Evolutionary conservation across 1,140 invertebrate species (phyloP).

Genomic region (Formica exsecta): DNA sequence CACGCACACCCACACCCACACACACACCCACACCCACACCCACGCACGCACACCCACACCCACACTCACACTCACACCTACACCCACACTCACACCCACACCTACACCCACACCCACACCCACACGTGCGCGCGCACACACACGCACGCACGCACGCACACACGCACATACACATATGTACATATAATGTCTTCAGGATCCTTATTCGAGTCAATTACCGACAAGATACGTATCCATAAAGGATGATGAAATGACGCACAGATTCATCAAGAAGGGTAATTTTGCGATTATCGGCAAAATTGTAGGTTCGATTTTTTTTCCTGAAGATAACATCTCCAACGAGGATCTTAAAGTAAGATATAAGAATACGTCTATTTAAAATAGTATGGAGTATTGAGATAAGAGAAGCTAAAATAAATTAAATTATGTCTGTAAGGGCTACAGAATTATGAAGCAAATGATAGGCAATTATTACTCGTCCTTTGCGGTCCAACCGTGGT

Average conservation of each 20-base stretch:
- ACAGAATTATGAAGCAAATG: conserved; percentile 78
- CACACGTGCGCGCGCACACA: too few relatives aligned
- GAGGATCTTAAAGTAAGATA: conserved; percentile 75
- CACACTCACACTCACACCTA: too few relatives aligned
- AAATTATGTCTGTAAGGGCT: conserved; percentile 67
- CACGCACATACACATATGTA: too few relatives aligned
- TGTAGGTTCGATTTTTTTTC: conserved; percentile 76
- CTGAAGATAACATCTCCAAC: conserved; percentile 66
- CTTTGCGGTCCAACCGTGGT: conserved; percentile 81
- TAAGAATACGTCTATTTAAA: background rate
- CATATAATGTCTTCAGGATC: conserved; percentile 70
- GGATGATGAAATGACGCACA: conserved; percentile 27
- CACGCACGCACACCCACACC: too few relatives aligned
- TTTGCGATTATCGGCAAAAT: conserved; percentile 77
- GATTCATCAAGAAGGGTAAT: conserved; percentile 69
- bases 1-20: too few relatives aligned
- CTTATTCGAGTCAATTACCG: conserved; percentile 68
- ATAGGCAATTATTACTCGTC: conserved; percentile 73
- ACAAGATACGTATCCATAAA: conserved; percentile 61
- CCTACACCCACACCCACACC: too few relatives aligned
- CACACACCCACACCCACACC: too few relatives aligned
- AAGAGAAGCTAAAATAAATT: background rate
- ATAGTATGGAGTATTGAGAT: background rate
- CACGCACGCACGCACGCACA: too few relatives aligned
- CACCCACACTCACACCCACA: too few relatives aligned